A percentile compares a stretch with the other conserved stretches of the same genome.
phyloP scores from a whole-genome alignment of 2,113 vertebrate species.

The Phyllostomus discolor region DNA sequence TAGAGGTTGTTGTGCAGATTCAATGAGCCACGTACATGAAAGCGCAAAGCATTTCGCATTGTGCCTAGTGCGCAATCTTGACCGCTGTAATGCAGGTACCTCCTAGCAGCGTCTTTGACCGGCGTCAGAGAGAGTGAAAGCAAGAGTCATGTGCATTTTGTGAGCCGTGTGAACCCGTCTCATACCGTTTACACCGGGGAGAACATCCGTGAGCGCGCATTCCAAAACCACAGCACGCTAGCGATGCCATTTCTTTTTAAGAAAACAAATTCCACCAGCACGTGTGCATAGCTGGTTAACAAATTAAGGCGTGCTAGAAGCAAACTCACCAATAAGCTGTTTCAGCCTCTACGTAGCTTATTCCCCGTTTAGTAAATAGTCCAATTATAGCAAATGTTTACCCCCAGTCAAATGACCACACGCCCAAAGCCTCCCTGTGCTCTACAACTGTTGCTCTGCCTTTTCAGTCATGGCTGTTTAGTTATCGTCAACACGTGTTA shows the following conservation, averaged over 20 bases:
- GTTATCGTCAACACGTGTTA: not conserved
- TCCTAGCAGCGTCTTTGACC: not conserved
- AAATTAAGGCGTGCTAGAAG: conserved; percentile 29
- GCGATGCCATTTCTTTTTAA: not conserved
- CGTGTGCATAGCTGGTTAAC: not conserved
- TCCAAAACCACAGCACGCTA: not conserved
- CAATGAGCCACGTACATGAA: not conserved
- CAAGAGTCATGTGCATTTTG: not conserved
- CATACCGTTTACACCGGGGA: not conserved
- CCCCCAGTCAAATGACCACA: conserved; percentile 58
- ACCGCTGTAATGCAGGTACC: not conserved
- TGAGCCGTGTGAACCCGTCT: not conserved
- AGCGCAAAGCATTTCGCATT: not conserved
- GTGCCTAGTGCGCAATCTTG: not conserved
- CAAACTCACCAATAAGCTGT: conserved; percentile 46
- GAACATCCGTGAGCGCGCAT: not conserved
- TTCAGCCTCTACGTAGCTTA: conserved; percentile 52
- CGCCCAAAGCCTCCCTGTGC: not conserved
- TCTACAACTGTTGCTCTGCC: not conserved
- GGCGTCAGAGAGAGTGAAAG: not conserved
- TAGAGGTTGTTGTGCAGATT: not conserved
- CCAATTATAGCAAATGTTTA: conserved; percentile 61
- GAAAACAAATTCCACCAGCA: not conserved
- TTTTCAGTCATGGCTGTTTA: not conserved
- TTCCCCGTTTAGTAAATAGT: conserved; percentile 65